Evolutionary conservation across 2,797 vertebrate species (phyloP).

Genomic region (Alexandromys oeconomus): DNA sequence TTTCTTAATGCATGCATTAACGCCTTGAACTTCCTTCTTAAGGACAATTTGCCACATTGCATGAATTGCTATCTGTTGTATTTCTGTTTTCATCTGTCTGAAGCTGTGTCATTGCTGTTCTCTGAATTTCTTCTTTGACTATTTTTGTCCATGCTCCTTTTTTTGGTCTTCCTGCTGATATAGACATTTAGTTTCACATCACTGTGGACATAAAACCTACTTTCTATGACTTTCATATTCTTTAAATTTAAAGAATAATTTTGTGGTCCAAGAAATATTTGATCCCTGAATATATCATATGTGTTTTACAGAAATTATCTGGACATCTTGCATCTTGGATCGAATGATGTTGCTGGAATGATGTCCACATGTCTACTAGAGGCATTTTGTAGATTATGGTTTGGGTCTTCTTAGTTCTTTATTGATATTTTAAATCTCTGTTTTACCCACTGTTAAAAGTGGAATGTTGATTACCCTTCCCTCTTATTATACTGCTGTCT

Average conservation of each 20-base stretch:
- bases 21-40: not conserved
- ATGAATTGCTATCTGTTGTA: not conserved
- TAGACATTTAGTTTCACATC: not conserved
- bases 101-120: not conserved
- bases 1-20: not conserved
- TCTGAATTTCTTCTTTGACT: not conserved
- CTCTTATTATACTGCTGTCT: not conserved
- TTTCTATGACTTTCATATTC: not conserved
- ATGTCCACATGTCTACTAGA: not conserved
- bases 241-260: not conserved
- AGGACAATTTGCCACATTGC: not conserved
- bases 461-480: not conserved
- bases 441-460: not conserved
- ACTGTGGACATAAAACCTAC: not conserved
- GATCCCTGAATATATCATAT: not conserved
- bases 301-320: not conserved
- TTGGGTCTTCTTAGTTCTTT: not conserved
- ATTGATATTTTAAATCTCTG: not conserved
- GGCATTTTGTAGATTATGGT: not conserved
- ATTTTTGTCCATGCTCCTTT: not conserved
- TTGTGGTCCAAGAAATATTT: not conserved
- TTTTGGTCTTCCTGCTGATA: too few species aligned
- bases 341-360: not conserved
- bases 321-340: not conserved
- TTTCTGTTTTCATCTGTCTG: not conserved